Percentiles rank a stretch among this genome's conserved stretches.
These are phyloP conservation scores for human (Homo sapiens) DNA, from an alignment of 2,113 vertebrate species.

Conservation along the genomic window GRCh38 chr4:102492001-102492500, in stretches of 20 bases:
- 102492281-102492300: neutral
- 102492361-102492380: neutral
- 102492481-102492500: neutral
- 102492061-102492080: slow-evolving; percentile 12
- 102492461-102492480: neutral
- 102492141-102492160: slow-evolving; percentile 8
- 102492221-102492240: neutral
- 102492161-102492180: neutral
- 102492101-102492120: neutral
- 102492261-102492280: neutral
- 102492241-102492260: neutral
- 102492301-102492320: neutral
- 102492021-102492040: neutral
- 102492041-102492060: neutral
- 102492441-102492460: neutral
- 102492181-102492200: neutral
- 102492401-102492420: neutral
- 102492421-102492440: neutral
- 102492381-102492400: neutral
- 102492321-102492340: neutral
- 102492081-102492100: neutral
- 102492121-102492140: neutral
- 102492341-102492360: neutral
- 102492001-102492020: neutral
- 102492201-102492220: neutral